Evolutionary conservation across 2,113 vertebrate genomes (phyloP).

Genomic region (Morone chrysops): DNA sequence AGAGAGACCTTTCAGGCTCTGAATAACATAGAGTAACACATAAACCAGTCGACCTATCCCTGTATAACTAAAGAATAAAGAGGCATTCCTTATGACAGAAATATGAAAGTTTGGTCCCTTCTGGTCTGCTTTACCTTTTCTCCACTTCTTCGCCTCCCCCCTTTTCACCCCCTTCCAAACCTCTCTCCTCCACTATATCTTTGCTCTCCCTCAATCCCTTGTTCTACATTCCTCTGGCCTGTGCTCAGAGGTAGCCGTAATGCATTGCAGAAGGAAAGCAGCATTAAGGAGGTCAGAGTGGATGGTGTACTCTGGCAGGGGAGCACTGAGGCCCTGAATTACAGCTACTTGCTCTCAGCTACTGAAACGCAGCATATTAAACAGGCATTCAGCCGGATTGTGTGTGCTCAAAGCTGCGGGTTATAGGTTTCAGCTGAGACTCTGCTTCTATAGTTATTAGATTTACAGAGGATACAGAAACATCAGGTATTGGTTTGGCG

Average conservation of each 20-base stretch:
- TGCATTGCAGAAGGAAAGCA: conserved; percentile 58
- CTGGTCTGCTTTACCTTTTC: conserved; percentile 37
- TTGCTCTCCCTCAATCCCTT: conserved; percentile 28
- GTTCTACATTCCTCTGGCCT: conserved; percentile 72
- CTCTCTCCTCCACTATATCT: conserved; percentile 17
- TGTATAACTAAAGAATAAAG: not conserved
- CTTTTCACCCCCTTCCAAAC: conserved; percentile 19
- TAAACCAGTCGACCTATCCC: not conserved
- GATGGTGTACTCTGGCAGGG: conserved; percentile 37
- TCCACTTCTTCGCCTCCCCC: conserved; percentile 21
- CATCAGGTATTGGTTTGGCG: conserved; percentile 49
- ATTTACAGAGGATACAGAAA: conserved; percentile 50
- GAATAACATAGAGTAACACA: conserved; percentile 1
- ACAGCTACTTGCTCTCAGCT: conserved; percentile 30
- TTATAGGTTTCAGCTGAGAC: conserved; percentile 22
- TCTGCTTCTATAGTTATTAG: conserved; percentile 34
- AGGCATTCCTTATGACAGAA: conserved; percentile 20
- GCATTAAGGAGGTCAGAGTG: conserved; percentile 54
- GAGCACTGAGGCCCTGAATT: conserved; percentile 21
- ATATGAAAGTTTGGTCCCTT: conserved; percentile 1
- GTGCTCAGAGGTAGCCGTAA: conserved; percentile 61
- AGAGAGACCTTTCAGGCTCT: not conserved
- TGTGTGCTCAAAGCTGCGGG: conserved; percentile 11
- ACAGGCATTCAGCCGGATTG: conserved; percentile 19
- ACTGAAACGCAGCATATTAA: conserved; percentile 45